Conservation (phyloP, 2,113 vertebrate genomes). For the Onychostruthus taczanowskii region DNA sequence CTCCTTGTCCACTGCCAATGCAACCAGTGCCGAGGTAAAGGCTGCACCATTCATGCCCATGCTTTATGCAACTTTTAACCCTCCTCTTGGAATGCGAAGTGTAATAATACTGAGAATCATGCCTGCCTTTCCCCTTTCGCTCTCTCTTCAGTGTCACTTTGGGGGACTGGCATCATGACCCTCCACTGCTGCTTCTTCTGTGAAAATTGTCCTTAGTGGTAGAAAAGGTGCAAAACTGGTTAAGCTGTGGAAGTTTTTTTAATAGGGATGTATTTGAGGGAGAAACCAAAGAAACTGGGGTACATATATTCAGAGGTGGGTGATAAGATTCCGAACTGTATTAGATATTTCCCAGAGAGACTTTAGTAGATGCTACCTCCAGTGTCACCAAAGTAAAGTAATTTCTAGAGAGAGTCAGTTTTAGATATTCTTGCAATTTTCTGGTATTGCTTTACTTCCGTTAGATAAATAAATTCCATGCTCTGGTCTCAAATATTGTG, state of each 20-base stretch:
- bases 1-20: background rate
- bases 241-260: background rate
- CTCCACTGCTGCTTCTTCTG: background rate
- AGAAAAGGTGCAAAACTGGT: background rate
- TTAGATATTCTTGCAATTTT: background rate
- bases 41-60: background rate
- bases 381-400: background rate
- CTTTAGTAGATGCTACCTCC: background rate
- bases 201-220: background rate
- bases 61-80: background rate
- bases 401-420: background rate
- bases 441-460: background rate
- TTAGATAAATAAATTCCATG: background rate
- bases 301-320: background rate
- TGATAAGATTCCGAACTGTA: background rate
- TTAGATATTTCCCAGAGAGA: background rate
- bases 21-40: background rate
- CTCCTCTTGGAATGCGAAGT: background rate
- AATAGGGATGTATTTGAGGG: background rate
- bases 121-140: background rate
- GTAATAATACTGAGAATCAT: background rate
- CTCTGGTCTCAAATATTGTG: background rate
- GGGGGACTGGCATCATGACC: background rate
- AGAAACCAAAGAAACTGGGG: background rate
- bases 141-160: background rate